Evolutionary conservation across 2,113 vertebrate species (phyloP), one percentile per base, ranked within the genome.

Genomic region (Carettochelys insculpta): DNA sequence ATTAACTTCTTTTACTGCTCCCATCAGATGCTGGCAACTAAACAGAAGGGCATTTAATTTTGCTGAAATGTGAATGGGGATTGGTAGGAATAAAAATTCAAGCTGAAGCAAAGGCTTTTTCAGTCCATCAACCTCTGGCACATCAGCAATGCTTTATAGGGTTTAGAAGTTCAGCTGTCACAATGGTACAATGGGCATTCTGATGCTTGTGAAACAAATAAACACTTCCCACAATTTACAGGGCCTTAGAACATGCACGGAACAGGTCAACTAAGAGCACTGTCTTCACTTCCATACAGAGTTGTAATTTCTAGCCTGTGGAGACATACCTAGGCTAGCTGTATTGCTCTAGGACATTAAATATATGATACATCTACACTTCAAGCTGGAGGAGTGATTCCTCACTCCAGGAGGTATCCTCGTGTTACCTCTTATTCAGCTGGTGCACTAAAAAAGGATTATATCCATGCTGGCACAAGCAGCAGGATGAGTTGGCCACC

Each of bases 11-110:
- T 90, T 91, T 92, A 80, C 54, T 80, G 43, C 61, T 88, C 86
- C n/a, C 83, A 86, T 93, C 94, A 88, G 73, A 83, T 89, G 45
- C 73, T 96, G 87, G 87, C 89, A 93, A 77, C 52, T 83, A 92
- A 94, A 95, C 71, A 95, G 92, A 91, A 92, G 65, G 91, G 90
- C 88, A 79, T 94, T 95, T 95, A 88, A 92, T 96, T 96, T 96
- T 96, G 41, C 27, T 90, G 93, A 93, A 94, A 91, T 85, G 65
- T 73, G 79, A 93, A 82, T 81, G 86, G 77, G 79, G 86, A 52
- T 92, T 89, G 77, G 81, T 89, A 84, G 52, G 41, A 93, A 90
- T 84, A 86, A 92, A 89, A 89, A 89, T 53, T 61, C 83, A 51
- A 88, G 95, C 54, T n/a, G 79, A 92, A 92, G 83, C 61, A 61